Conservation (phyloP, 2,113 vertebrate genomes). For the Coptodon bakossiorum region DNA sequence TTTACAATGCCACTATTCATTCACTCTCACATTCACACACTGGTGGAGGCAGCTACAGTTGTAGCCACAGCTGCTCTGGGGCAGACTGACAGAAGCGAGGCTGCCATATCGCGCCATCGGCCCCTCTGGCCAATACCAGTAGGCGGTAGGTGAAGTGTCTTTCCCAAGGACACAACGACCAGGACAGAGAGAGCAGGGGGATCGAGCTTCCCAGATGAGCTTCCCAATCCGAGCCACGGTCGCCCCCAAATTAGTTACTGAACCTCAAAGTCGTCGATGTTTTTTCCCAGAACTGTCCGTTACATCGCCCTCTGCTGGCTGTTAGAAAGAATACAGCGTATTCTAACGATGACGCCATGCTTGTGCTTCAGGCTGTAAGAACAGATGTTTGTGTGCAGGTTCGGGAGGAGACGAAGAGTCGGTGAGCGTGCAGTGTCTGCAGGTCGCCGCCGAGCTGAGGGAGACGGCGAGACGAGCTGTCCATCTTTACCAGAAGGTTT, state of each 20-base stretch:
- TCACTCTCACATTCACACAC: too few species aligned
- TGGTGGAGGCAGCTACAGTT: too few species aligned
- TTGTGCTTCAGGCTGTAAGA: background rate
- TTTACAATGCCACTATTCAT: too few species aligned
- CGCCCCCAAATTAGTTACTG: background rate
- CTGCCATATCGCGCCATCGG: too few species aligned
- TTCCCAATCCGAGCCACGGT: too few species aligned
- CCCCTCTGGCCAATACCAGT: too few species aligned
- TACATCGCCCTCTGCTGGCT: background rate
- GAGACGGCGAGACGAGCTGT: constrained; percentile 42
- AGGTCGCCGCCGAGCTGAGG: constrained; percentile 32
- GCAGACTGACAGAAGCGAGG: too few species aligned
- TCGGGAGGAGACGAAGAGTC: background rate
- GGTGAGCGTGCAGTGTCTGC: background rate
- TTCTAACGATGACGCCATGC: background rate
- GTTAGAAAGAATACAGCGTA: background rate
- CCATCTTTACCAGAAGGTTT: constrained; percentile 52
- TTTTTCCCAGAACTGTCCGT: background rate
- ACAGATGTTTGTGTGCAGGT: background rate
- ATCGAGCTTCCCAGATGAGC: too few species aligned
- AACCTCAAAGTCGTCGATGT: background rate
- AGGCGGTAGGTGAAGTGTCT: too few species aligned
- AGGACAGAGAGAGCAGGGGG: too few species aligned
- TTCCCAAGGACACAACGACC: too few species aligned
- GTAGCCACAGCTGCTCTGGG: too few species aligned